phyloP scores from a whole-genome alignment of 1,140 invertebrate genomes.

The Delia radicum region DNA sequence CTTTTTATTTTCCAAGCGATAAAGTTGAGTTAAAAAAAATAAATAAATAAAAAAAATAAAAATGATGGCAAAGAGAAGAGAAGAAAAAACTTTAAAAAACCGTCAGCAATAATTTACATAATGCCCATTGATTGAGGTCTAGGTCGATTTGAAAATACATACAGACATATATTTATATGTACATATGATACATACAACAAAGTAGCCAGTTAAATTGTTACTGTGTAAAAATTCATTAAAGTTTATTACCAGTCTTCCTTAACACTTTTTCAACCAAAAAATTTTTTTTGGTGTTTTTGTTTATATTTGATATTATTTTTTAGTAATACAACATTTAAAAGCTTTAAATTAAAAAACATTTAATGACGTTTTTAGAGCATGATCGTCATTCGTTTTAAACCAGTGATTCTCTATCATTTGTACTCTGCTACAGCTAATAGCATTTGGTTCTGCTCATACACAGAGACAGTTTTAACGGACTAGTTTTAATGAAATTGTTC shows the following conservation, averaged over 20 bases:
- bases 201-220: not conserved
- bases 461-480: no score
- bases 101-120: conserved; percentile 14
- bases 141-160: conserved; percentile 11
- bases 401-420: no score
- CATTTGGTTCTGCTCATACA: no score
- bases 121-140: conserved; percentile 17
- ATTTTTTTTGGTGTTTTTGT: not conserved
- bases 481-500: no score
- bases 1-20: not conserved
- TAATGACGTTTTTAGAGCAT: no score
- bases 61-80: no score
- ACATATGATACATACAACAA: not conserved
- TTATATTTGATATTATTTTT: not conserved
- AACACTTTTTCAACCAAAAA: not conserved
- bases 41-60: not conserved
- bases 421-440: no score
- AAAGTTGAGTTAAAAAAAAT: not conserved
- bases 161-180: not conserved
- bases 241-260: not conserved
- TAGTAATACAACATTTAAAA: not conserved
- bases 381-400: no score
- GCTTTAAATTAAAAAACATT: not conserved
- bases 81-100: not conserved
- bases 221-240: conserved; percentile 15